These are phyloP conservation scores for Megalops atlanticus DNA, from an alignment of 2,113 vertebrate genomes.

Conservation along the genomic window DNA sequence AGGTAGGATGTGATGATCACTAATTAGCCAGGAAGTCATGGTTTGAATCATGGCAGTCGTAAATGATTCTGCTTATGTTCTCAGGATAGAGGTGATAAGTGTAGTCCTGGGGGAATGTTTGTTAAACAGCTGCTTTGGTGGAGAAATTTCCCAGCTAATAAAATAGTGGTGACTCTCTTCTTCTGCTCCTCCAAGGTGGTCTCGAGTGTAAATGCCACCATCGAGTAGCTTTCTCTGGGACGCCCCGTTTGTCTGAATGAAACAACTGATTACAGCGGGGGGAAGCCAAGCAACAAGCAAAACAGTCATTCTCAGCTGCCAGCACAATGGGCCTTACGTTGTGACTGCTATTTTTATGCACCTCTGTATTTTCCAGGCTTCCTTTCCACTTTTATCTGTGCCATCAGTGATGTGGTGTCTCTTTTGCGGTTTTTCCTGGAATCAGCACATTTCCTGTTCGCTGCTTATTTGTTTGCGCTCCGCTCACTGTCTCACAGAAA, in stretches of 20 bases:
- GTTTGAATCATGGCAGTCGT: background rate
- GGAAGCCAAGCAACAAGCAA: constrained; percentile 10
- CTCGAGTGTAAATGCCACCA: background rate
- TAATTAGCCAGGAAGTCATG: background rate
- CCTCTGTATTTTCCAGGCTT: constrained; percentile 8
- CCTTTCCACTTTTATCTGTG: background rate
- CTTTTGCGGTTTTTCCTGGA: background rate
- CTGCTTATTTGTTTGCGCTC: background rate
- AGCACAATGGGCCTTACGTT: background rate
- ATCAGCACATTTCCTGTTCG: background rate
- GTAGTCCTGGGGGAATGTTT: background rate
- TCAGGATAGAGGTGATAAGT: background rate
- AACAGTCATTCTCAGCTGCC: background rate
- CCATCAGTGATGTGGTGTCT: background rate
- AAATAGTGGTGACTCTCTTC: background rate
- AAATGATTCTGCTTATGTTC: background rate
- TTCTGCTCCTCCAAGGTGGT: background rate
- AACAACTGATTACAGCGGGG: background rate
- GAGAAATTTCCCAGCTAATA: background rate
- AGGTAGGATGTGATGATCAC: background rate
- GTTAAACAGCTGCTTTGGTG: background rate
- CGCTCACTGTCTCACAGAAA: background rate
- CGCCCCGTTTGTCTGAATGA: background rate
- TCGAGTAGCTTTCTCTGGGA: background rate
- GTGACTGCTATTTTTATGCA: background rate